A percentile compares a stretch with the other conserved stretches of the same genome.
Evolutionary conservation across 2,113 vertebrate genomes (phyloP).

Genomic region (Tychaedon coryphoeus): DNA sequence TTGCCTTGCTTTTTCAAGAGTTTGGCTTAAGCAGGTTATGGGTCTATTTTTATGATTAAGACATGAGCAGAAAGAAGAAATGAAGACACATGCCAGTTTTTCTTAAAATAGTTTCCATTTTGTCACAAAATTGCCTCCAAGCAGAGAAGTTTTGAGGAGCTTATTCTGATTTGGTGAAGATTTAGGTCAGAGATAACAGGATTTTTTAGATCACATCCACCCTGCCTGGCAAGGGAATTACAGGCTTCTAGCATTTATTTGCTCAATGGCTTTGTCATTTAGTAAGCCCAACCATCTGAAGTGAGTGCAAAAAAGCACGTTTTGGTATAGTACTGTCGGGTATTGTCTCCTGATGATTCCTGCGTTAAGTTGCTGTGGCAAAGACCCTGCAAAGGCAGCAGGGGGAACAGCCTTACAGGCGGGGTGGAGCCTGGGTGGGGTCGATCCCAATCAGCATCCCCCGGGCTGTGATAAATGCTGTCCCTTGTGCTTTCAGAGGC

Average conservation of each 20-base stretch:
- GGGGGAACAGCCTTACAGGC: not conserved
- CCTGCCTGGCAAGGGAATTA: not conserved
- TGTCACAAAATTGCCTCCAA: not conserved
- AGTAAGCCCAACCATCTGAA: not conserved
- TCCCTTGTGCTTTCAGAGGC: slow-evolving; percentile 79
- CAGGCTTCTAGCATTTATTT: not conserved
- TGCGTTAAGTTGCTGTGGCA: not conserved
- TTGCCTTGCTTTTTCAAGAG: not conserved
- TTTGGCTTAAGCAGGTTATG: not conserved
- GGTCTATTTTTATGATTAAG: not conserved
- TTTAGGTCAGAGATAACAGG: not conserved
- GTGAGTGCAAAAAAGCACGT: not conserved
- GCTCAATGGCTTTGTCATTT: not conserved
- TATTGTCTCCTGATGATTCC: not conserved
- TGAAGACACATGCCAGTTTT: not conserved
- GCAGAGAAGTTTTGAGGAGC: not conserved
- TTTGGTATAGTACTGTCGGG: not conserved
- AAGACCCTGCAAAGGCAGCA: not conserved
- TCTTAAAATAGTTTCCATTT: not conserved
- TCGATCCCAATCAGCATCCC: rapidly evolving
- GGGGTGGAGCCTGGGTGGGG: not conserved
- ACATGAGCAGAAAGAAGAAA: not conserved
- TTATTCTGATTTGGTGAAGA: not conserved
- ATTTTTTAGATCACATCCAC: not conserved
- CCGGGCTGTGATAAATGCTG: not conserved